Conservation (phyloP, 2,888 invertebrate genomes). For the Ophion ellenae region DNA sequence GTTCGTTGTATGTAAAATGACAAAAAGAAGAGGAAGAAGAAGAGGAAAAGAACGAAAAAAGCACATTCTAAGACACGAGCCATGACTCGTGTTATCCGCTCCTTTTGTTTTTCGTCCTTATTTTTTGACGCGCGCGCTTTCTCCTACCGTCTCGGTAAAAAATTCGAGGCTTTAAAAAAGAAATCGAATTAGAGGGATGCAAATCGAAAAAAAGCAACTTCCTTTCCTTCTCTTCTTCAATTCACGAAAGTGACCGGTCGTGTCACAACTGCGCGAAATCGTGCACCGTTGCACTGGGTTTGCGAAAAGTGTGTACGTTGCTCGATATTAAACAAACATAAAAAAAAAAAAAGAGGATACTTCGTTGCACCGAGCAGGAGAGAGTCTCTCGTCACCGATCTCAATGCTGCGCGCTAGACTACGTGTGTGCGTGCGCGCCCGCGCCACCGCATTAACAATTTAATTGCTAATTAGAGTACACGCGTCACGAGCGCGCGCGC, state of each 20-base stretch:
- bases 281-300: conserved; percentile 26
- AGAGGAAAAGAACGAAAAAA: no score
- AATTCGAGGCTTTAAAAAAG: conserved; percentile 25
- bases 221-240: conserved; percentile 21
- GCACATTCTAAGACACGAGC: conserved; percentile 73
- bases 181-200: no score
- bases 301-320: neutral
- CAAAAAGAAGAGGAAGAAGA: conserved; percentile 8
- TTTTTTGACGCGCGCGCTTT: conserved; percentile 30
- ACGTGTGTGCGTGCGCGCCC: conserved; percentile 69
- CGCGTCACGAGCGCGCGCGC: no score
- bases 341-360: conserved; percentile 7
- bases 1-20: conserved; percentile 77
- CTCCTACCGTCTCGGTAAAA: conserved; percentile 34
- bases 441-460: conserved; percentile 48
- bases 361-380: conserved; percentile 70
- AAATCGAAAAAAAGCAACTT: neutral
- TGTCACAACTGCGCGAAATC: conserved; percentile 9
- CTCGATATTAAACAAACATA: conserved; percentile 3
- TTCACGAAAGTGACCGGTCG: neutral
- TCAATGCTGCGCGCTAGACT: conserved; percentile 79
- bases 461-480: no score
- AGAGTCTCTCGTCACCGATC: conserved; percentile 79
- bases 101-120: neutral
- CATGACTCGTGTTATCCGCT: conserved; percentile 69